Evolutionary conservation across 2,797 vertebrate species (phyloP).

Genomic region (Melopsittacus undulatus): DNA sequence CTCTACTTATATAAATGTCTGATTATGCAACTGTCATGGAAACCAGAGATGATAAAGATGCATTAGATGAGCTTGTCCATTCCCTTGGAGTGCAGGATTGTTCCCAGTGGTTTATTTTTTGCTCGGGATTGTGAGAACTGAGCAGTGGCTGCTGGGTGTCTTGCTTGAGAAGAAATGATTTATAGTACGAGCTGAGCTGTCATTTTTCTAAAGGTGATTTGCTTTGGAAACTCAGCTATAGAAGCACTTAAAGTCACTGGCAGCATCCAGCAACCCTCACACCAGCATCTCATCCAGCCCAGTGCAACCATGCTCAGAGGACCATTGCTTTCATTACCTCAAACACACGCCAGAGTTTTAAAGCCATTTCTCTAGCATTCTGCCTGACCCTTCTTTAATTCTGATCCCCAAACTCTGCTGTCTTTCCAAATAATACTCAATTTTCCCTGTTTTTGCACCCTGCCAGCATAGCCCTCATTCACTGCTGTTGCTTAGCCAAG

Average conservation of each 20-base stretch:
- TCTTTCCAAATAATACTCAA: slow-evolving; percentile 19
- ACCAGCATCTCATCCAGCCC: background rate
- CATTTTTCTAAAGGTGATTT: slow-evolving; percentile 8
- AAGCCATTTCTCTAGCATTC: background rate
- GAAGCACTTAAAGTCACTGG: background rate
- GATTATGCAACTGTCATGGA: slow-evolving; percentile 71
- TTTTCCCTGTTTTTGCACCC: background rate
- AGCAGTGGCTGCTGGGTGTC: background rate
- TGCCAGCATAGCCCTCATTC: background rate
- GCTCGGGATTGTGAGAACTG: background rate
- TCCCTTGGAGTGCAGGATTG: background rate
- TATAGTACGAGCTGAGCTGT: background rate
- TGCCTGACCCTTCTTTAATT: background rate
- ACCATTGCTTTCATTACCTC: background rate
- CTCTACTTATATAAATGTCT: slow-evolving; percentile 67
- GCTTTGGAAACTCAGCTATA: background rate
- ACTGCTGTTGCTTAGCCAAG: slow-evolving; percentile 16
- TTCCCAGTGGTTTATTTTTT: slow-evolving; percentile 28
- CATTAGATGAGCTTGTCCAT: slow-evolving; percentile 38
- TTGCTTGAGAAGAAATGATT: background rate
- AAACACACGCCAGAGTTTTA: background rate
- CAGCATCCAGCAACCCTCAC: accelerated
- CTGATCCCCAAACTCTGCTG: background rate
- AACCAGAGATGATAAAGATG: slow-evolving; percentile 61
- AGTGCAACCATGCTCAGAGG: background rate